Base-by-base conservation (phyloP, 2,113 vertebrate genomes). In the Rhegmatorhina hoffmannsi region DNA sequence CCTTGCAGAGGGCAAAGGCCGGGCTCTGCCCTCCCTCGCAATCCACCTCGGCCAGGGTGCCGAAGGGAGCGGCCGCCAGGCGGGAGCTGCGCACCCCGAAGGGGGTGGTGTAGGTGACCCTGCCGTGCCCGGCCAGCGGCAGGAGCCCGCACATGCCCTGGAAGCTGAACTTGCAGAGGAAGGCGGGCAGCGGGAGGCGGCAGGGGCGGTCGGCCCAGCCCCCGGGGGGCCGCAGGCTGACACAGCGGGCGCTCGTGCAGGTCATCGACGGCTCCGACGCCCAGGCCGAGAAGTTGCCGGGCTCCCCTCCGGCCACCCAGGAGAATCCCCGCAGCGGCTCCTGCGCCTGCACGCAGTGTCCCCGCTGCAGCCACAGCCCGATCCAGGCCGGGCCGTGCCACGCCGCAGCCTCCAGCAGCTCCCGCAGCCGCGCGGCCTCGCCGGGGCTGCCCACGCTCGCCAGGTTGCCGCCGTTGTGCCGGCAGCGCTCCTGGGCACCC, bases 111-210 rank as follows among this genome's bases (percentile, higher is more conserved):
- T 98, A 98, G 64, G 23, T 73, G 69, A 98, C 97, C 9, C 25
- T 4, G 3, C 97, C 98, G 0, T 96, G 97, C 1, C 98, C 98
- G 3, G 96, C 97, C 72, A 98, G 90, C 3, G 79, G 81, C 67
- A 98, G 78, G 1, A 91, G 93, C 4, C 80, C 93, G 28, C 98
- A 98, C 98, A 98, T 98, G 9, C 98, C 98, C 68, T 76, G 97
- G 78, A 98, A 98, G 93, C 80, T 97, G 95, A 98, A 98, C 76
- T 98, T 98, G 97, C 98, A 98, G 84, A 98, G 78, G 56, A 97
- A 98, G 52, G 98, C 98, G 1, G 93, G 52, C 17, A 96, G 49
- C 20, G 12, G 6, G 13, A 0, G 6, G 7, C 95, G 87, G 56
- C 98, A 98, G 1, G 62, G 23, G 1, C 92, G 58, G 18, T 97